Base-by-base conservation (phyloP, 2,888 invertebrate genomes). In the Axea sp. region DNA sequence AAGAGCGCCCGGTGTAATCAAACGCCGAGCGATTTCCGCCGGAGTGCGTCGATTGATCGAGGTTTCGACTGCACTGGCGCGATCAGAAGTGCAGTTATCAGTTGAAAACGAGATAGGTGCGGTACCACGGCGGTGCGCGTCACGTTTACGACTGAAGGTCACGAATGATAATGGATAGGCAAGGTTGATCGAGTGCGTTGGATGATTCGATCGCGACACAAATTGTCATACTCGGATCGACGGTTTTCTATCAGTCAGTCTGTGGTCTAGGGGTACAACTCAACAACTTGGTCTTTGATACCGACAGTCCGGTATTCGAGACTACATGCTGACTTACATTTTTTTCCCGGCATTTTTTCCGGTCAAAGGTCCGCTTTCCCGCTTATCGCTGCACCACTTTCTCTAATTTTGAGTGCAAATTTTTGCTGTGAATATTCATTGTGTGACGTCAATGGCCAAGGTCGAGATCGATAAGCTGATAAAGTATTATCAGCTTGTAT, bases 301-400 rank as follows among this genome's bases (percentile, higher is more conserved):
- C 59, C 75, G 75, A 74, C 65, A 55, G 45, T 41, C 53, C 45
- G 67, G 83, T 86, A 86, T 86, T 86, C 86, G 86, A 86, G 85
- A 86, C 86, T 85, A 73, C 84, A 82, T 79, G 85, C 83, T 86
- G 84, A 85, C 83, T 86, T 85, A 84, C 81, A 79, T 84, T 85
- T 86, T 86, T 85, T 83, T 78, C 45, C 19, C 19, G 8, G 69
- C 76, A 81, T 83, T 86, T 86, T 86, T 86, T 77, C 80, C 67
- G 79, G 79, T 78, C 82, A 81, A 78, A 84, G 85, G 78, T 83
- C 62, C 75, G 53, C 15, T 14, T 22, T 73, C 14, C 6, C 19
- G 5, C 15, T 17, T 19, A 39, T 73, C 60, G 12, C 62, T 28
- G 17, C 4, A 8, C n/a, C 41, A 69, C 55, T 78, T 72, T 73